Percentiles rank a stretch among this genome's conserved stretches.
Evolutionary conservation across 1,140 invertebrate genomes (phyloP).

Genomic region (Pteromalus puparum): DNA sequence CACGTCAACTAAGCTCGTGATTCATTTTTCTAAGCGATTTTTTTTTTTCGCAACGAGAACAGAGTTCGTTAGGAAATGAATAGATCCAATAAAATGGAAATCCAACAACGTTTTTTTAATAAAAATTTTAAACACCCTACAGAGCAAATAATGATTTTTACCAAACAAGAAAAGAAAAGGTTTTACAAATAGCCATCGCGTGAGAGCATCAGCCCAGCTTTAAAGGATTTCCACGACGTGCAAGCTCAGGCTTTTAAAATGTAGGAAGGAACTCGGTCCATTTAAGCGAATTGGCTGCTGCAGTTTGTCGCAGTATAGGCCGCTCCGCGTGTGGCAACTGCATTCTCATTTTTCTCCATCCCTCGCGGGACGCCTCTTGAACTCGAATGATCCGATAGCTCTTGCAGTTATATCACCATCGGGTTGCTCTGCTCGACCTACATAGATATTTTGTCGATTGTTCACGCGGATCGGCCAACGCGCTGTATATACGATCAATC

Average conservation of each 20-base stretch:
- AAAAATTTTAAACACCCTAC: too few species aligned
- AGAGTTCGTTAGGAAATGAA: not conserved
- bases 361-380: not conserved
- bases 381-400: not conserved
- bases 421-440: conserved; percentile 1
- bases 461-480: not conserved
- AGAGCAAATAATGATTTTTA: too few species aligned
- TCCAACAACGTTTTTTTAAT: too few species aligned
- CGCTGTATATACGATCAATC: not conserved
- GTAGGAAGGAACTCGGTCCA: conserved; percentile 18
- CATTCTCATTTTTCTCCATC: conserved; percentile 31
- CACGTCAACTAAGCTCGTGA: not conserved
- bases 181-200: too few species aligned
- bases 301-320: conserved; percentile 39
- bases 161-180: too few species aligned
- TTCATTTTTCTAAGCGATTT: not conserved
- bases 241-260: not conserved
- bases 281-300: conserved; percentile 28
- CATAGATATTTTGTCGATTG: conserved; percentile 15
- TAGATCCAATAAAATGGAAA: too few species aligned
- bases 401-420: not conserved
- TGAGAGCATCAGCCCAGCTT: too few species aligned
- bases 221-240: not conserved
- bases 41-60: not conserved
- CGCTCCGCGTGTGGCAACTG: not conserved